Evolutionary conservation across 2,888 invertebrate genomes (phyloP), one percentile per base, ranked within the genome.

Genomic region (Oscheius myriophilus): DNA sequence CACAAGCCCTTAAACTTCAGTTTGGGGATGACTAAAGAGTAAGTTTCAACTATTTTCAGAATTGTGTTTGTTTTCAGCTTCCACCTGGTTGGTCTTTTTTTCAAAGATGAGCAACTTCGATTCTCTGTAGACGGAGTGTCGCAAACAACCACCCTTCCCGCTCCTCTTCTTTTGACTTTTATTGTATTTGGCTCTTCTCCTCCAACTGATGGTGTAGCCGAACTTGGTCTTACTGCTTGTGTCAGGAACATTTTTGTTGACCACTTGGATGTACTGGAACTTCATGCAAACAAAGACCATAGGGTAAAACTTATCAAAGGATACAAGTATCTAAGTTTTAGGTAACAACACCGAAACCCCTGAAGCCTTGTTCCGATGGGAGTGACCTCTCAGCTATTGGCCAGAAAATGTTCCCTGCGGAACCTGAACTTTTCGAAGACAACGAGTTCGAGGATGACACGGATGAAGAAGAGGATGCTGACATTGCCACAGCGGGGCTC

Each of bases 161-260:
- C 63, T 12, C 41, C 25, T 7, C 63, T 25, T 23, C 26, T 53
- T 7, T 23, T 63, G 39, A 53, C 52, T 11, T 42, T 16, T 11
- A n/a, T 66, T 23, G 33, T 39, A 2, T 66, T 57, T 16, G 66
- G 66, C 1, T 39, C 55, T 11, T 51, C 55, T 6, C 66, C 66
- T 18, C 42, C 66, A 11, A 26, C 23, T 0, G 72, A 71, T 9
- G 70, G 57, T 43, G 72, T 71, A 0, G 54, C 70, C 6, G 78
- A 78, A 46, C 53, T 72, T 12, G 78, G 80, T 1, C 45, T 80
- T 16, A 77, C 76, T 11, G 80, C 75, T 0, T 80, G 80, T 49
- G 21, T 78, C n/a, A 70, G 71, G 49, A 70, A 75, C 43, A 33
- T 73, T 21, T 78, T 77, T 64, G 73, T 73, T 3, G 77, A 80